Evolutionary conservation across 2,113 vertebrate species (phyloP), one percentile per base, ranked within the genome.

Genomic region (Calyptommatus sinebrachiatus): DNA sequence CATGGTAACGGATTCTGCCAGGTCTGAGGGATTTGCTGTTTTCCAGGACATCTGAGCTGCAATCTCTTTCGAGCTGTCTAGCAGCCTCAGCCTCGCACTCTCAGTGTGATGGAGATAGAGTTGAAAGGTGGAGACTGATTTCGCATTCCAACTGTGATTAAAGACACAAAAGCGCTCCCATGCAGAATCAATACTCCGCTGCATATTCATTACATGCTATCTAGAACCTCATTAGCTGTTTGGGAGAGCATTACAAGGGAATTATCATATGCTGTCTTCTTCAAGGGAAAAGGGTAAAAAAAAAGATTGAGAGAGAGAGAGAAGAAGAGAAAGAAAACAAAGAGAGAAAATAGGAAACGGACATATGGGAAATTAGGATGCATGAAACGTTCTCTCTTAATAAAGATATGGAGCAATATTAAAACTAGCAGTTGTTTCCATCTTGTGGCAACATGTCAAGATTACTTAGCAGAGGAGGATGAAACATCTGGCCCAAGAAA

Each of bases 1-100:
- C 96, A 97, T 96, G 95, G 96, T 96, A 97, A 97, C 96, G 93
- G 95, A 95, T 95, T 96, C 95, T 96, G 95, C 95, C 95, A 96
- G 94, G 95, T 95, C 96, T 96, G 95, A 95, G 93, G 95, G 95
- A 96, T 97, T 96, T 96, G 94, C 95, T 96, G 95, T 95, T 96
- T 96, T 95, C 94, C 94, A 96, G 94, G 95, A 96, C 95, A 96
- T 95, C 94, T 94, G 94, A 97, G 95, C 95, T 94, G 93, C 92
- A 95, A 95, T 95, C 94, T 95, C 94, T 95, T 96, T 95, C 91
- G 93, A 96, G 94, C 95, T 95, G 94, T 96, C 96, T 96, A 94
- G 94, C 94, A 96, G 94, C 91, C 94, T 94, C 92, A 89, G 89
- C 93, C 93, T 93, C 81, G 45, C 92, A 93, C 93, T 90, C 94